Evolutionary conservation across 2,113 vertebrate species (phyloP).

Genomic region (Aramus guarauna): DNA sequence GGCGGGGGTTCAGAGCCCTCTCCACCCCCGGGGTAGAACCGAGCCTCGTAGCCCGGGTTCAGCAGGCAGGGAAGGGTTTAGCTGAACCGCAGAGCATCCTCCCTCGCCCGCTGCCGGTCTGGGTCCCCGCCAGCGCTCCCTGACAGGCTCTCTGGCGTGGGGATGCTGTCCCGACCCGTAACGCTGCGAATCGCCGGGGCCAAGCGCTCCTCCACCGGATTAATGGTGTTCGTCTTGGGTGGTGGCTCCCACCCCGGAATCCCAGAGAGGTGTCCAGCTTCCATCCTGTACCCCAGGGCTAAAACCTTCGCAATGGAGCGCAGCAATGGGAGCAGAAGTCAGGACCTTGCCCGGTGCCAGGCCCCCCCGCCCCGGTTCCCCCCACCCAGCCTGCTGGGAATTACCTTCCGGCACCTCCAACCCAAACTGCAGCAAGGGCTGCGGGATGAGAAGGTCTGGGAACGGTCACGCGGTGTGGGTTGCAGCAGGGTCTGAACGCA

Average conservation of each 20-base stretch:
- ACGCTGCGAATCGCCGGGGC: rapidly evolving
- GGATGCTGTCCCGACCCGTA: background rate
- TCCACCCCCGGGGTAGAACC: rapidly evolving
- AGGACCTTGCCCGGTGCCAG: background rate
- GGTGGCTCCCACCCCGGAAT: background rate
- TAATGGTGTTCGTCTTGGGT: rapidly evolving
- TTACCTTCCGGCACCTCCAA: background rate
- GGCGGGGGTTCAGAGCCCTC: background rate
- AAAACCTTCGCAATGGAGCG: rapidly evolving
- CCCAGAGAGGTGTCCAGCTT: background rate
- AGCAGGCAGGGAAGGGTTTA: background rate
- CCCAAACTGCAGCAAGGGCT: rapidly evolving
- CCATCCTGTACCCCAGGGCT: background rate
- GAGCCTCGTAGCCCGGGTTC: background rate
- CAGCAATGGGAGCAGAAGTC: background rate
- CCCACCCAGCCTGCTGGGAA: background rate
- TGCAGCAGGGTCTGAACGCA: no score
- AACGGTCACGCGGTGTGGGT: background rate
- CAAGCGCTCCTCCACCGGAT: rapidly evolving
- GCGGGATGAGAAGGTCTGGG: background rate
- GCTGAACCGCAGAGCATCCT: background rate
- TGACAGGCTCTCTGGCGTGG: rapidly evolving
- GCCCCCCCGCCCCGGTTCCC: background rate
- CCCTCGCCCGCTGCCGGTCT: rapidly evolving
- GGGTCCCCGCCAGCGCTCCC: background rate